Conservation (phyloP, 2,113 vertebrate genomes). For the Accipiter cooperii region DNA sequence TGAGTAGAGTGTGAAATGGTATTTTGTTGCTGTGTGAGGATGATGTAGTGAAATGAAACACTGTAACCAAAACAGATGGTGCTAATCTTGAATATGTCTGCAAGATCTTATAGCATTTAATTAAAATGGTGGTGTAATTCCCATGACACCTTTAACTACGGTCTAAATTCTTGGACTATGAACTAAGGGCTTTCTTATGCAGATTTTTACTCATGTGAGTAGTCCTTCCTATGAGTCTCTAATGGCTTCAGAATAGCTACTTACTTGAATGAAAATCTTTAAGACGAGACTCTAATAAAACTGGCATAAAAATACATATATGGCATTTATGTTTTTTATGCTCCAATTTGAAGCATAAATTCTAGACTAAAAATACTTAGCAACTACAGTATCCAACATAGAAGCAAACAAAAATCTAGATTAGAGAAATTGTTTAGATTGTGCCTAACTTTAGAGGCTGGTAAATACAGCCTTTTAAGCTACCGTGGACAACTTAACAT, state of each 20-base stretch:
- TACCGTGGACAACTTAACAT: neutral
- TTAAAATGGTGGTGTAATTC: constrained; percentile 64
- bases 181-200: constrained; percentile 47
- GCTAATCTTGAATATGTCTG: constrained; percentile 64
- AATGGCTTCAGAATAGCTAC: constrained; percentile 23
- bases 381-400: neutral
- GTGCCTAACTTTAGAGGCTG: neutral
- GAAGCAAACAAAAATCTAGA: neutral
- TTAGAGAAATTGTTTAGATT: neutral
- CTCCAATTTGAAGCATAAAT: neutral
- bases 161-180: constrained; percentile 57
- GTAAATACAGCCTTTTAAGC: neutral
- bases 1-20: constrained; percentile 6
- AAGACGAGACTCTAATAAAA: neutral
- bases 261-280: constrained; percentile 10
- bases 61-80: constrained; percentile 64
- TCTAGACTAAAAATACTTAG: neutral
- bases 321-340: neutral
- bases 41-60: constrained; percentile 25
- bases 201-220: constrained; percentile 41
- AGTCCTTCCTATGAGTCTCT: neutral
- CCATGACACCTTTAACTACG: constrained; percentile 58
- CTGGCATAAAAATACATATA: neutral
- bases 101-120: constrained; percentile 65
- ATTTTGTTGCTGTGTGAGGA: constrained; percentile 36